phyloP scores from a whole-genome alignment of 2,888 invertebrate genomes.

The Heliothis peltigera region DNA sequence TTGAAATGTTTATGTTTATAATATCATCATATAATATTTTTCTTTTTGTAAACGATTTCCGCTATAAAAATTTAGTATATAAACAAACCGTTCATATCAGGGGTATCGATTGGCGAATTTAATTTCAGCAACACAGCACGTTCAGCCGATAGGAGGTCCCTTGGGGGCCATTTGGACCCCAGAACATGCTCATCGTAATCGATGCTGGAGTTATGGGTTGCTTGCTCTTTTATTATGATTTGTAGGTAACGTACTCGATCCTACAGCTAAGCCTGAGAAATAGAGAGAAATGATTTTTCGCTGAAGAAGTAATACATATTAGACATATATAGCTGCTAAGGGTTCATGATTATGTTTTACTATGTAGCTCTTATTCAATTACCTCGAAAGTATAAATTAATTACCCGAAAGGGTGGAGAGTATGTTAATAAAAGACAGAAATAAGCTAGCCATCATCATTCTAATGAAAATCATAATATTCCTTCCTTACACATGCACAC shows the following conservation, averaged over 20 bases:
- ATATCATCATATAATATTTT: no score
- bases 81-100: conserved; percentile 39
- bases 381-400: no score
- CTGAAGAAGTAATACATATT: conserved; percentile 12
- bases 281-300: conserved; percentile 1
- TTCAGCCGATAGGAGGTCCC: conserved; percentile 63
- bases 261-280: conserved; percentile 35
- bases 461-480: no score
- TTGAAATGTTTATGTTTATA: no score
- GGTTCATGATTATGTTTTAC: no score
- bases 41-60: no score
- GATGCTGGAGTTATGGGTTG: conserved; percentile 57
- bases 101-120: conserved; percentile 75
- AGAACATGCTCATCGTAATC: conserved; percentile 66
- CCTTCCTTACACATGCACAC: no score
- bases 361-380: no score
- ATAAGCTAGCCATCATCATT: no score
- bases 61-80: conserved; percentile 22
- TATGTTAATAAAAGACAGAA: no score
- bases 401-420: no score
- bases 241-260: conserved; percentile 38
- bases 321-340: no score
- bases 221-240: conserved; percentile 64
- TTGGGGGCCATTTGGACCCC: conserved; percentile 66
- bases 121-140: conserved; percentile 73